phyloP scores from a whole-genome alignment of 1,140 invertebrate species.

The Drosophila littoralis region DNA sequence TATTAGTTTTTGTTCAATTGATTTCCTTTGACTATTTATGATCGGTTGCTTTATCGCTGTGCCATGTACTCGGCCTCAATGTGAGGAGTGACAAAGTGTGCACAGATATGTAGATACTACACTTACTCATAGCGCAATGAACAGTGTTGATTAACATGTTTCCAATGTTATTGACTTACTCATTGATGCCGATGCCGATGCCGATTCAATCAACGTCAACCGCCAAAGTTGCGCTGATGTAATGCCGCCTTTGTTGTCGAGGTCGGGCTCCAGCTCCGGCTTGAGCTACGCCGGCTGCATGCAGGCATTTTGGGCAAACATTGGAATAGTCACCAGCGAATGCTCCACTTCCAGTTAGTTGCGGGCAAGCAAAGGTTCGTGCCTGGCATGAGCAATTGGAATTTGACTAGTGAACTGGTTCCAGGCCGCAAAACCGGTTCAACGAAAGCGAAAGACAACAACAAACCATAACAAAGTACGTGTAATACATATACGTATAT shows the following conservation, averaged over 20 bases:
- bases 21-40: slow-evolving; percentile 52
- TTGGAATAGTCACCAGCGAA: slow-evolving; percentile 11
- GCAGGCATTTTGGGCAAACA: slow-evolving; percentile 23
- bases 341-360: slow-evolving; percentile 35
- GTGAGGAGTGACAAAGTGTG: slow-evolving; percentile 3
- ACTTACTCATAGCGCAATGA: background rate
- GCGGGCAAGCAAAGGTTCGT: slow-evolving; percentile 43
- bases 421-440: slow-evolving; percentile 50
- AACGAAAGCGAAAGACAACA: slow-evolving; percentile 51
- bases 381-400: slow-evolving; percentile 47
- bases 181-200: slow-evolving; percentile 6
- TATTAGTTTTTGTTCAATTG: slow-evolving; percentile 50
- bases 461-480: slow-evolving; percentile 44
- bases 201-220: slow-evolving; percentile 52
- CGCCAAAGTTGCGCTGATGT: slow-evolving; percentile 39
- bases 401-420: slow-evolving; percentile 54
- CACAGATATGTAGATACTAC: slow-evolving; percentile 21
- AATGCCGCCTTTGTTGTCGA: slow-evolving; percentile 54
- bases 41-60: slow-evolving; percentile 30
- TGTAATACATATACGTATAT: slow-evolving; percentile 9
- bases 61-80: slow-evolving; percentile 11
- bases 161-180: slow-evolving; percentile 37
- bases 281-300: background rate
- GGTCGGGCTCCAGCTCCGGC: slow-evolving; percentile 26
- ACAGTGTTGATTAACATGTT: slow-evolving; percentile 48